A percentile compares a stretch with the other conserved stretches of the same genome.
Evolutionary conservation across 2,113 vertebrate species (phyloP).

Genomic region (Ginglymostoma cirratum): DNA sequence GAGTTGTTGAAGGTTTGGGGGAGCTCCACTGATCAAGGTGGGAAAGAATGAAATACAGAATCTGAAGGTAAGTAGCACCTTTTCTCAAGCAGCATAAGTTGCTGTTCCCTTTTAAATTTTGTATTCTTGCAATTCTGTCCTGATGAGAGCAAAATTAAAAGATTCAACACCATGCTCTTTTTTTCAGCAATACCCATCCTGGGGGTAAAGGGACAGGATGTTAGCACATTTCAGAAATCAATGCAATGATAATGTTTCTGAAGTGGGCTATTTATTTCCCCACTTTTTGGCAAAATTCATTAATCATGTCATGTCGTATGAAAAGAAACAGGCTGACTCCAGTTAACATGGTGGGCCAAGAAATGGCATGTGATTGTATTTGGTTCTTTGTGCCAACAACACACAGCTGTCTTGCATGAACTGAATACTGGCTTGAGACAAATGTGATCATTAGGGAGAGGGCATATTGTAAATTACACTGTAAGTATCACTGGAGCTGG

Average conservation of each 20-base stretch:
- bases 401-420: conserved; percentile 25
- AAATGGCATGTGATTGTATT: not conserved
- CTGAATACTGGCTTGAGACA: not conserved
- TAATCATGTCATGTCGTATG: not conserved
- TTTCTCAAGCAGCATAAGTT: no score
- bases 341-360: not conserved
- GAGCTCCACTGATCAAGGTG: not conserved
- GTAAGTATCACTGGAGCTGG: not conserved
- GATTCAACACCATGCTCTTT: no score
- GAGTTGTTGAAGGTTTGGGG: not conserved
- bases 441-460: not conserved
- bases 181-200: not conserved
- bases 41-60: no score
- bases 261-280: not conserved
- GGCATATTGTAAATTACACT: not conserved
- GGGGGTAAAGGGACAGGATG: not conserved
- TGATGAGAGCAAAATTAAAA: no score
- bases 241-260: not conserved
- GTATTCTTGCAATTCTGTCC: no score
- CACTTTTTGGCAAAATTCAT: not conserved
- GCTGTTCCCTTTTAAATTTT: no score
- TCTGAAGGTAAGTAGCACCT: no score
- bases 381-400: not conserved
- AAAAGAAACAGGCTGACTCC: not conserved
- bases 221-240: not conserved